Evolutionary conservation across 2,888 invertebrate species (phyloP), one percentile per base, ranked within the genome.

Genomic region (Deilephila porcellus): DNA sequence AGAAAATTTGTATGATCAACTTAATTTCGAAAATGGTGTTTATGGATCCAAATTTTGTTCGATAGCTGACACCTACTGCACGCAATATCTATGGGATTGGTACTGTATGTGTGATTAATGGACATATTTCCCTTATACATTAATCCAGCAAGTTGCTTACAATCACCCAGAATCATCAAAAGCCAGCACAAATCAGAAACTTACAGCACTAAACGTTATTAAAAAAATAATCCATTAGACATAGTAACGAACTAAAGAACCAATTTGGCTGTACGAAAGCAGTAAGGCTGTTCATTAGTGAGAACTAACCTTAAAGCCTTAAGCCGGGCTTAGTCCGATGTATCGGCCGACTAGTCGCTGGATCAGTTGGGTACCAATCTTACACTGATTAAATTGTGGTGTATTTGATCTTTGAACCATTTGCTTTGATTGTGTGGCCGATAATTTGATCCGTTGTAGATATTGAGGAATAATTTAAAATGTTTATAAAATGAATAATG

Each of bases 201-300:
- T 8, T 29, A 29, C 25, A 60, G 60, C 5, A 20, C 62, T 63
- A 32, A 63, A 34, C 0, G 37, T 32, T 64, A 37, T 32, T 64
- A 19, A 37, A 32, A 37, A 37, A 64, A 20, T n/a, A 64, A 64
- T 37, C 64, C 52, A 67, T 67, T 67, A 52, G 17, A 25, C 45
- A 52, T 67, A 67, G 4, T 60, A 29, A 56, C 56, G 56, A 56
- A 60, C 25, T 60, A 25, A 52, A 67, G 67, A 64, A 64, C 64
- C 37, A 64, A 64, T 64, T 64, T 64, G n/a, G n/a, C n/a, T 37
- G 64, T 37, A 37, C 37, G 56, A 63, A 63, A 34, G 32, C 8
- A 6, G 62, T 63, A 67, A 25, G 45, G 6, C 25, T 20, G 45
- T 52, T 25, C 52, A 67, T 17, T 67, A 52, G 25, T 67, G 17